Evolutionary conservation across 2,888 invertebrate species (phyloP).

Genomic region (Calephelis perditalis): DNA sequence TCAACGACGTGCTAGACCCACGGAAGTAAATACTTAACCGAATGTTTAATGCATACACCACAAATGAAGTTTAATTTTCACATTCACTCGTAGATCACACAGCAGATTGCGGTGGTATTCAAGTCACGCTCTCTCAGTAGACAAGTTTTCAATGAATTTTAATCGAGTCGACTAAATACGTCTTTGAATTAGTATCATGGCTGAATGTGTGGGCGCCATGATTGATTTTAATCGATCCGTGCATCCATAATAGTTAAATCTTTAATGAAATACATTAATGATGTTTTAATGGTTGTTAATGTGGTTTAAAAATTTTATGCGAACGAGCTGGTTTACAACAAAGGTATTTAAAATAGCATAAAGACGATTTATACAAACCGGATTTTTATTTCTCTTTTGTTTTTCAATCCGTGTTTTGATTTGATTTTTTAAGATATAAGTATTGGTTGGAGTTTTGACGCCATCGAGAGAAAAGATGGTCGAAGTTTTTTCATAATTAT

Average conservation of each 20-base stretch:
- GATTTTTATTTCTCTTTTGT: too few relatives aligned
- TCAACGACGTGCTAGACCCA: background rate
- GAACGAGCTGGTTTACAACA: too few relatives aligned
- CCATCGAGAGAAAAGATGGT: too few relatives aligned
- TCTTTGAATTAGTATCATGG: slow-evolving; percentile 4
- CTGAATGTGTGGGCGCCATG: background rate
- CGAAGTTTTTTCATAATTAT: too few relatives aligned
- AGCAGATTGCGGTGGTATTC: slow-evolving; percentile 29
- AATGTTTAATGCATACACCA: slow-evolving; percentile 2
- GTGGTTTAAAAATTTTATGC: too few relatives aligned
- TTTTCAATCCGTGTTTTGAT: too few relatives aligned
- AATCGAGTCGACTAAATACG: slow-evolving; percentile 31
- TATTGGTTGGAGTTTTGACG: too few relatives aligned
- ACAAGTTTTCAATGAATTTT: slow-evolving; percentile 57
- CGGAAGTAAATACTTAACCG: background rate
- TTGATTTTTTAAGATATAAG: too few relatives aligned
- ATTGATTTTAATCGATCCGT: slow-evolving; percentile 4
- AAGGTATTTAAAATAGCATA: too few relatives aligned
- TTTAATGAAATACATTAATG: background rate
- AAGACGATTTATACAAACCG: too few relatives aligned
- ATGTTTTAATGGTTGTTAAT: background rate
- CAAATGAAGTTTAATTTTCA: slow-evolving; percentile 7
- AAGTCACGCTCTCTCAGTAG: slow-evolving; percentile 47
- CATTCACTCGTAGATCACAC: slow-evolving; percentile 8
- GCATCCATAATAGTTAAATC: background rate